phyloP scores from a whole-genome alignment of 2,888 invertebrate genomes.

The Patella ulyssiponensis region DNA sequence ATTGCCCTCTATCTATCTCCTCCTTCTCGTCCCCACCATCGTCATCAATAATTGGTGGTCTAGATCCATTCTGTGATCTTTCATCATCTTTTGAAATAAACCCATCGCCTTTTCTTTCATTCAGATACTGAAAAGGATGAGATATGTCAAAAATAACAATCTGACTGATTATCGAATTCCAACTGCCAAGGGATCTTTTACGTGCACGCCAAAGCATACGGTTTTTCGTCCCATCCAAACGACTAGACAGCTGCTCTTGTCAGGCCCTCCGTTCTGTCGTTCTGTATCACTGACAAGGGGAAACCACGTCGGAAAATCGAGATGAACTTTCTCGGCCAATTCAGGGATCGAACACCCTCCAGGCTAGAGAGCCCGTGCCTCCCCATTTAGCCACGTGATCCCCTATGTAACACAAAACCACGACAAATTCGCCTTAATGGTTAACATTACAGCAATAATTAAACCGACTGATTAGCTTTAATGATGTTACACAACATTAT shows the following conservation, averaged over 20 bases:
- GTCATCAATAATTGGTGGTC: not conserved
- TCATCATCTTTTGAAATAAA: not conserved
- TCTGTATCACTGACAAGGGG: too few species aligned
- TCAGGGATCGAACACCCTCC: too few species aligned
- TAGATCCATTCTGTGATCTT: not conserved
- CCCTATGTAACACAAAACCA: too few species aligned
- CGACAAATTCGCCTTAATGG: too few species aligned
- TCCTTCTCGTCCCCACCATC: conserved; percentile 14
- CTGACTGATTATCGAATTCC: not conserved
- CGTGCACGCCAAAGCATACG: too few species aligned
- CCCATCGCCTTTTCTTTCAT: not conserved
- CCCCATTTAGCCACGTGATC: not conserved
- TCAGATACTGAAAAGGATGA: not conserved
- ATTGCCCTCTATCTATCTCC: conserved; percentile 52
- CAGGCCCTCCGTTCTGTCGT: too few species aligned
- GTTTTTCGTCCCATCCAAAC: too few species aligned
- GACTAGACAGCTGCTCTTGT: too few species aligned
- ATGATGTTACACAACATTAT: not conserved
- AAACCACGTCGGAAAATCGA: too few species aligned
- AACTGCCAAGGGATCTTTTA: too few species aligned
- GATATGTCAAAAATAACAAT: conserved; percentile 65
- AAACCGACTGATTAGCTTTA: not conserved
- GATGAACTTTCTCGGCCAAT: too few species aligned
- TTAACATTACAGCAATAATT: too few species aligned
- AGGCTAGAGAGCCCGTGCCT: not conserved